These are phyloP conservation scores for Allacma fusca DNA, from an alignment of 2,888 invertebrate genomes.

Conservation along the genomic window DNA sequence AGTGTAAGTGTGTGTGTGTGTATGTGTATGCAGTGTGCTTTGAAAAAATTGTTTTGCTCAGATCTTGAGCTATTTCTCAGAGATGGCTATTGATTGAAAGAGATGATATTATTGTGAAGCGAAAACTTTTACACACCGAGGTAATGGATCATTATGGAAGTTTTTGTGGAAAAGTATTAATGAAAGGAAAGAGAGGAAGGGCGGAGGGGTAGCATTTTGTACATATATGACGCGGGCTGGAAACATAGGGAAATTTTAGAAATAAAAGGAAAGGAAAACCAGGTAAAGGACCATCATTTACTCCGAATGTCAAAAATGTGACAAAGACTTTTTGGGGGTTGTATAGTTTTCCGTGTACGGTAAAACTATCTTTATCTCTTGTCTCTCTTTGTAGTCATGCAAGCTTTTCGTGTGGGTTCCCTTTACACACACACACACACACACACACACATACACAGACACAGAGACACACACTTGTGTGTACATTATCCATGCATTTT, in stretches of 20 bases:
- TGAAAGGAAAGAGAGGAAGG: slow-evolving; percentile 33
- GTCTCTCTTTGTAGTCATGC: slow-evolving; percentile 25
- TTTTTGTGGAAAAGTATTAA: slow-evolving; percentile 36
- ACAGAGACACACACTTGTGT: background rate
- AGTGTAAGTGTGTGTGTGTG: too few species aligned
- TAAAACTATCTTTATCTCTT: slow-evolving; percentile 37
- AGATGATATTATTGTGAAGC: slow-evolving; percentile 11
- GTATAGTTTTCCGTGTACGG: slow-evolving; percentile 7
- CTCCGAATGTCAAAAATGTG: slow-evolving; percentile 51
- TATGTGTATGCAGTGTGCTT: too few species aligned
- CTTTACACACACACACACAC: background rate
- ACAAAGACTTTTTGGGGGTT: slow-evolving; percentile 48
- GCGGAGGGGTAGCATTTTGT: background rate
- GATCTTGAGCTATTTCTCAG: background rate
- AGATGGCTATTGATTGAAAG: background rate
- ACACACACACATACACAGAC: background rate
- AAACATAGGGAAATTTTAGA: slow-evolving; percentile 12
- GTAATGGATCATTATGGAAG: slow-evolving; percentile 42
- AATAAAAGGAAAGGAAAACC: slow-evolving; percentile 27
- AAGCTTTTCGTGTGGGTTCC: slow-evolving; percentile 11
- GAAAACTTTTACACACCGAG: slow-evolving; percentile 5
- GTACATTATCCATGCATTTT: slow-evolving; percentile 15
- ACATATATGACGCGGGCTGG: background rate
- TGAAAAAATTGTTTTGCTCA: background rate
- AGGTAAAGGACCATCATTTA: slow-evolving; percentile 50